Evolutionary conservation across 2,888 invertebrate species (phyloP).

Genomic region (Lasius fuliginosus): DNA sequence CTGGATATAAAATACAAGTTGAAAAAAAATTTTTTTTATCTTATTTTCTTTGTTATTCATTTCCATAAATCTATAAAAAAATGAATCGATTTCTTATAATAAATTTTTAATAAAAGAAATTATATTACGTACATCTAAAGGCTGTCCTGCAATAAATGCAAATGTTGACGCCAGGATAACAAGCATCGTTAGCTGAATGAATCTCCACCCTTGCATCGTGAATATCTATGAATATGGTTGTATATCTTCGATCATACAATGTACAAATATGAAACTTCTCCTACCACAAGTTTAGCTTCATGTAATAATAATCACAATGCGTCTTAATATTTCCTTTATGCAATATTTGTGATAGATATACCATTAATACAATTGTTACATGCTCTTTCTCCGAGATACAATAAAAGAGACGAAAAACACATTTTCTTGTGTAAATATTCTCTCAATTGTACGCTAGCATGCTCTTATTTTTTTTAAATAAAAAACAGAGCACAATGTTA

Average conservation of each 20-base stretch:
- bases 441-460: neutral
- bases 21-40: neutral
- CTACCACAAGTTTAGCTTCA: neutral
- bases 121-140: conserved; percentile 19
- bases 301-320: neutral
- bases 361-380: neutral
- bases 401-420: neutral
- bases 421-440: neutral
- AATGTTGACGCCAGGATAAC: neutral
- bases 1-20: neutral
- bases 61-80: neutral
- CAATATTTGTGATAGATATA: neutral
- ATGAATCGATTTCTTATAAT: neutral
- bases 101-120: neutral
- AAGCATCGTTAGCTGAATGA: neutral
- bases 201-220: conserved; percentile 7
- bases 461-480: neutral
- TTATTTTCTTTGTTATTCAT: neutral
- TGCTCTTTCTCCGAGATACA: neutral
- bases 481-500: neutral
- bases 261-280: neutral
- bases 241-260: neutral
- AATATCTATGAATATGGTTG: conserved; percentile 1
- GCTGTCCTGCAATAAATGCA: neutral
- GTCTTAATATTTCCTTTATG: neutral